phyloP scores from a whole-genome alignment of 2,888 invertebrate species.

The Drosophila nr. perissopoda region DNA sequence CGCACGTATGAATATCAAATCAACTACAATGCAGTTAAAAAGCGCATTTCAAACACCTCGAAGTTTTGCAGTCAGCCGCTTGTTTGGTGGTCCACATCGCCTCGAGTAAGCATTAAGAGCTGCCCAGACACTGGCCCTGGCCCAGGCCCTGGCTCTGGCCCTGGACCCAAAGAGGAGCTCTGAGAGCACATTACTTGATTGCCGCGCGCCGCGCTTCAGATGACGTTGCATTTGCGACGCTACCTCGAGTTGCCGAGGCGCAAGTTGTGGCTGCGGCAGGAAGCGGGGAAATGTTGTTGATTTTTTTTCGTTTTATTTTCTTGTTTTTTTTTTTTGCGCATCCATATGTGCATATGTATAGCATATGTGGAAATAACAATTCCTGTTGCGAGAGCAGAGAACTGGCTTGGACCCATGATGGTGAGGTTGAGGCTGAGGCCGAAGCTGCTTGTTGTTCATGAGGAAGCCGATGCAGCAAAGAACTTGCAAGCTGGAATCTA shows the following conservation, averaged over 20 bases:
- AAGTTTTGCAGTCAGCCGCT: slow-evolving; percentile 51
- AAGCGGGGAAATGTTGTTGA: slow-evolving; percentile 68
- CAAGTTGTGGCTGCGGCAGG: slow-evolving; percentile 48
- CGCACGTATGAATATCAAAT: slow-evolving; percentile 72
- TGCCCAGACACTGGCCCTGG: slow-evolving; percentile 23
- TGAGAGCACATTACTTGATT: slow-evolving; percentile 68
- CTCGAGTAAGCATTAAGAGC: slow-evolving; percentile 70
- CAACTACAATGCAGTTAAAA: slow-evolving; percentile 79
- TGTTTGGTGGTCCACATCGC: slow-evolving; percentile 75
- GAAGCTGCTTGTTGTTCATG: slow-evolving; percentile 45
- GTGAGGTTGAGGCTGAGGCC: slow-evolving; percentile 20
- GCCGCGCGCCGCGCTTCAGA: slow-evolving; percentile 69
- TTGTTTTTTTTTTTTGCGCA: slow-evolving; percentile 47
- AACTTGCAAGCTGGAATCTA: slow-evolving; percentile 76
- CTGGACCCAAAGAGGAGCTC: slow-evolving; percentile 28
- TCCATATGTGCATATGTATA: slow-evolving; percentile 78
- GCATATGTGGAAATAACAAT: slow-evolving; percentile 78
- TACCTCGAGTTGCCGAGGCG: slow-evolving; percentile 36
- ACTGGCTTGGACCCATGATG: slow-evolving; percentile 39
- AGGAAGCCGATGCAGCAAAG: slow-evolving; percentile 60
- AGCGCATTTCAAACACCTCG: slow-evolving; percentile 75
- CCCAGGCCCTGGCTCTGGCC: slow-evolving; percentile 12
- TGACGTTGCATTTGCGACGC: slow-evolving; percentile 76
- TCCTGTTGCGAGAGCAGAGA: slow-evolving; percentile 57
- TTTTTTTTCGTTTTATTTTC: slow-evolving; percentile 25